A percentile compares a stretch with the other conserved stretches of the same genome.
Evolutionary conservation across 2,888 invertebrate species (phyloP).

Genomic region (Agrilus biguttatus): DNA sequence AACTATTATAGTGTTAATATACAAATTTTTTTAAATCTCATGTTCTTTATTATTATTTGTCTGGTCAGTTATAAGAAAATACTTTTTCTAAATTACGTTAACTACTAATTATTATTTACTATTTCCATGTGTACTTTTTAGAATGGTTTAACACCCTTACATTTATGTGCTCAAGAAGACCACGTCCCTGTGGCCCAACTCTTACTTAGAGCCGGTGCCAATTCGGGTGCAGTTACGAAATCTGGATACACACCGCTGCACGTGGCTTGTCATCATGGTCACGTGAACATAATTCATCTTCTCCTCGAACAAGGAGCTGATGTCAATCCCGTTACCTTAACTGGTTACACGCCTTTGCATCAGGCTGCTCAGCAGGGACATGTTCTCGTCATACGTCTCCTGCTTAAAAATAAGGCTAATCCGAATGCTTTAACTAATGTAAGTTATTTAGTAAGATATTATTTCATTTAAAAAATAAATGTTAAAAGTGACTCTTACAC

Average conservation of each 20-base stretch:
- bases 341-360: slow-evolving; percentile 89
- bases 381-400: slow-evolving; percentile 80
- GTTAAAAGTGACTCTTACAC: no score
- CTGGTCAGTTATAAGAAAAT: no score
- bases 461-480: no score
- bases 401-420: slow-evolving; percentile 85
- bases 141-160: slow-evolving; percentile 86
- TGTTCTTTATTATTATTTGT: no score
- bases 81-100: no score
- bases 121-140: slow-evolving; percentile 20
- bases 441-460: slow-evolving; percentile 28
- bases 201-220: slow-evolving; percentile 63
- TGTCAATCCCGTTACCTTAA: slow-evolving; percentile 62
- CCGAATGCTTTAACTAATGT: slow-evolving; percentile 92
- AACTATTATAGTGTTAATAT: no score
- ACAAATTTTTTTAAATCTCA: no score
- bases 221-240: slow-evolving; percentile 55
- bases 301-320: slow-evolving; percentile 80
- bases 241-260: slow-evolving; percentile 93
- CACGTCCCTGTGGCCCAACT: slow-evolving; percentile 72
- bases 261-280: slow-evolving; percentile 94
- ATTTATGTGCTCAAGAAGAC: slow-evolving; percentile 91
- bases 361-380: slow-evolving; percentile 99
- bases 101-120: no score
- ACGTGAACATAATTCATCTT: slow-evolving; percentile 79